A percentile compares a stretch with the other conserved stretches of the same genome.
Conservation (phyloP, 2,888 invertebrate species). For the Ophonus ardosiacus region DNA sequence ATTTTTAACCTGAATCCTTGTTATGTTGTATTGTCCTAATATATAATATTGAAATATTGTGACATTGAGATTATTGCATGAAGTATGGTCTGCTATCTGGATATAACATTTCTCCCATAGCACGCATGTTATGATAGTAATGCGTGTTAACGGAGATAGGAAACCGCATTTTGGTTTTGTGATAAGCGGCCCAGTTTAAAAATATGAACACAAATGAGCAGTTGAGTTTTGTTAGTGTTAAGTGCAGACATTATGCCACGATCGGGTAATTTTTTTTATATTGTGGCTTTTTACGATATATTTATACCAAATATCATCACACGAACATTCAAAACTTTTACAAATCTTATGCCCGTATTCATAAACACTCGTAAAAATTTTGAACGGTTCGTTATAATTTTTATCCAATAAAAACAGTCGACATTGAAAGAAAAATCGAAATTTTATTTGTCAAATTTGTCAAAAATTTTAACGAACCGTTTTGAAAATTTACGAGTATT, state of each 20-base stretch:
- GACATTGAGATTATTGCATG: not conserved
- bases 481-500: too few relatives aligned
- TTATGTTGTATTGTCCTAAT: not conserved
- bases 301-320: not conserved
- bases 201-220: not conserved
- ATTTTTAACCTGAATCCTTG: conserved; percentile 20
- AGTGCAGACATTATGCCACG: conserved; percentile 21
- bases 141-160: not conserved
- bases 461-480: too few relatives aligned
- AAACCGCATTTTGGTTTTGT: conserved; percentile 5
- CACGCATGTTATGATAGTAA: not conserved
- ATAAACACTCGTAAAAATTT: too few relatives aligned
- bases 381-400: too few relatives aligned
- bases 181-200: conserved; percentile 10
- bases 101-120: not conserved
- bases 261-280: conserved; percentile 7
- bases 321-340: not conserved
- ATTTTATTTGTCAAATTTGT: too few relatives aligned
- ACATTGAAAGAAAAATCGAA: too few relatives aligned
- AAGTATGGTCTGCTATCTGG: not conserved
- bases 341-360: too few relatives aligned
- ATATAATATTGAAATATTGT: not conserved
- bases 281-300: too few relatives aligned
- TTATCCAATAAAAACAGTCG: too few relatives aligned
- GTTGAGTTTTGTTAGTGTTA: not conserved